Base-by-base conservation (phyloP, 2,797 vertebrate genomes). In the Sebastes nivosus region DNA sequence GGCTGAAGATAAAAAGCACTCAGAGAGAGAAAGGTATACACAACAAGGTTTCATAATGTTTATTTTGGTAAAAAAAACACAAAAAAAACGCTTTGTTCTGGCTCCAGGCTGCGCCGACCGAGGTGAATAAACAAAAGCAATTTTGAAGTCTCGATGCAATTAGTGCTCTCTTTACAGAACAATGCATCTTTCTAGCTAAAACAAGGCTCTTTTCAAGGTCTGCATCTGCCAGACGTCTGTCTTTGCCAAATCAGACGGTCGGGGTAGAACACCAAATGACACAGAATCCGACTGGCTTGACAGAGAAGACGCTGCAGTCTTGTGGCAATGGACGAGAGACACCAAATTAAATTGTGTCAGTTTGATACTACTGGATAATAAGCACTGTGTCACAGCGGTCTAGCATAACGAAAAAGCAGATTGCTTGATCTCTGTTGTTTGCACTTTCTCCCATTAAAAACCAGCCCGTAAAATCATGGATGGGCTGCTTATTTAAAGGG, bases 121-220 rank as follows among this genome's bases (percentile, higher is more conserved):
- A 79, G 81, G 67, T 81, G 58, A 76, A 84, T 75, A 86, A 89
- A 87, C 77, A 87, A 86, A 78, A 82, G 72, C 57, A 55, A 82
- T 81, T 79, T 83, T 66, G 38, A 87, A 83, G 67, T 89, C 81
- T 75, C 80, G 8, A 12, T 61, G 82, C 80, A 92, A 92, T 90
- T 86, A 88, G 65, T 20, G 52, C 18, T 71, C 22, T 87, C 64
- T 86, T 83, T 79, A 64, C 74, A 71, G 58, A 81, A 84, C 59
- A 87, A 88, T 79, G 60, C 13, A 69, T 67, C 25, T 81, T 46
- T 84, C 50, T 60, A 42, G 14, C 46, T 57, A 57, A 79, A 88
- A 83, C 68, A 76, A 78, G 75, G 46, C 38, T 57, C 67, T 61
- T 84, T 78, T 84, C 77, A 70, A 83, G 22, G 71, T 75, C 36